These are phyloP conservation scores for Myiopsitta monachus DNA, from an alignment of 2,113 vertebrate genomes.

Conservation along the genomic window DNA sequence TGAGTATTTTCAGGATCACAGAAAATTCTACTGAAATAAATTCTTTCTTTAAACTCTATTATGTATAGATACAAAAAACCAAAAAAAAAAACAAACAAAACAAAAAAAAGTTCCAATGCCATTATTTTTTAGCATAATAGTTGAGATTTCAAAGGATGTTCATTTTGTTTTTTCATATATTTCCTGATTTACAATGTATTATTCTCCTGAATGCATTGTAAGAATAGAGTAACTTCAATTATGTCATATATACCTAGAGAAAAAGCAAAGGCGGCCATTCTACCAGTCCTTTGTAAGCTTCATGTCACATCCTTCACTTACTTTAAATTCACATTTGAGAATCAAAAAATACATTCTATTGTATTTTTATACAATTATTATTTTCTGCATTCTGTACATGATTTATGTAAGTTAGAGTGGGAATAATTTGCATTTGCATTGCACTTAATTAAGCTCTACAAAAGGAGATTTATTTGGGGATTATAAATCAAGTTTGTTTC, in stretches of 20 bases:
- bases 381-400: background rate
- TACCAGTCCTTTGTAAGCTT: background rate
- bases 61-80: background rate
- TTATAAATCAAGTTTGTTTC: background rate
- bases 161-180: background rate
- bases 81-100: background rate
- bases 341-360: background rate
- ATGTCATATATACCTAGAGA: background rate
- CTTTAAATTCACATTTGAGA: background rate
- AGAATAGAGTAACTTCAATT: background rate
- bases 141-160: background rate
- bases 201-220: background rate
- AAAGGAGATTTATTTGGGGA: background rate
- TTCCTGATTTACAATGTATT: background rate
- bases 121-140: background rate
- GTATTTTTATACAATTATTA: background rate
- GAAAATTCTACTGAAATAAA: background rate
- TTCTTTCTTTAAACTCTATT: background rate
- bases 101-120: fast-evolving
- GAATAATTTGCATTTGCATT: background rate
- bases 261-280: background rate
- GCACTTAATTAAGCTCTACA: background rate
- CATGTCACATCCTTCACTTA: background rate
- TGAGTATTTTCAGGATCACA: background rate
- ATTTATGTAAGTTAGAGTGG: background rate